Conservation (phyloP, 2,113 vertebrate species). For the Engraulis encrasicolus region DNA sequence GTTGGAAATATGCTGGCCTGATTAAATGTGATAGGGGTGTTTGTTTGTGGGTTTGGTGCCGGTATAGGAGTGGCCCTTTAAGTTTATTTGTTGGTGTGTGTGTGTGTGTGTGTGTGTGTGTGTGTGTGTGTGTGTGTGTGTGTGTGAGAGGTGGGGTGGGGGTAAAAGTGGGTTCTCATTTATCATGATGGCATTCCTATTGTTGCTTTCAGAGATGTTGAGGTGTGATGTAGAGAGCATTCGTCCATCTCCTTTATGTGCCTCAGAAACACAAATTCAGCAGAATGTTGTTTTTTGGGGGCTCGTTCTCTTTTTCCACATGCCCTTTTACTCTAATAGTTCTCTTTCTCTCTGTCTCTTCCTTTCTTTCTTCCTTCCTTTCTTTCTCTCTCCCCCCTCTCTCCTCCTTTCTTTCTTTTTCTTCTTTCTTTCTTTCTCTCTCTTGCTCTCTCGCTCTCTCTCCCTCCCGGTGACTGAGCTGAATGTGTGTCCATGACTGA, state of each 20-base stretch:
- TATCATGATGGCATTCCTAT: conserved; percentile 73
- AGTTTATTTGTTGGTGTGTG: background rate
- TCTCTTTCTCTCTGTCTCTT: too few species aligned
- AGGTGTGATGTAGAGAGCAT: conserved; percentile 59
- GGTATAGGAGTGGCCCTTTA: background rate
- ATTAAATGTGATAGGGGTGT: background rate
- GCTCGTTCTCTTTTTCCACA: background rate
- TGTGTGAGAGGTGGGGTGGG: background rate
- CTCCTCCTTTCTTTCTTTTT: too few species aligned
- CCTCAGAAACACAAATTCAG: conserved; percentile 67
- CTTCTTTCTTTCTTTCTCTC: too few species aligned
- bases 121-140: background rate
- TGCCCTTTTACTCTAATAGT: too few species aligned
- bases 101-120: background rate
- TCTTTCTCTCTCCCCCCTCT: too few species aligned
- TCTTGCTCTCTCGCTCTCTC: too few species aligned
- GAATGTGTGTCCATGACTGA: conserved; percentile 67
- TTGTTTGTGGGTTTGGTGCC: background rate
- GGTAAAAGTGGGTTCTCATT: conserved; percentile 55
- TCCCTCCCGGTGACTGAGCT: conserved; percentile 63
- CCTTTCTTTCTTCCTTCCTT: too few species aligned
- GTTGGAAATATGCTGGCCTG: background rate
- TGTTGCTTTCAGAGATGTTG: conserved; percentile 58
- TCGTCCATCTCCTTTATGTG: conserved; percentile 57
- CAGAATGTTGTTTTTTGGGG: conserved; percentile 54